Evolutionary conservation across 1,140 invertebrate genomes (phyloP), one percentile per base, ranked within the genome.

Genomic region (Geopemphigus sp.): DNA sequence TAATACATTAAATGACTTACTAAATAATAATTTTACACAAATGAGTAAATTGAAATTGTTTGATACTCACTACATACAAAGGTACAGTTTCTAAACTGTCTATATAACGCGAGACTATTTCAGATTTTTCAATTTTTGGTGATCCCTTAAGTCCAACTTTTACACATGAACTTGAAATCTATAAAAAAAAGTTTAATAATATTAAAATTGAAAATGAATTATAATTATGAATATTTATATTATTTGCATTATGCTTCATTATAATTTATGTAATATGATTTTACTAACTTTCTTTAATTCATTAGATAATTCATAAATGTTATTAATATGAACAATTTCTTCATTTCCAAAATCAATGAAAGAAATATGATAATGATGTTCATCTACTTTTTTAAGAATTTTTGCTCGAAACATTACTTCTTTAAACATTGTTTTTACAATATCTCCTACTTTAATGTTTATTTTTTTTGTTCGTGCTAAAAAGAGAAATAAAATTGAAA

Each of bases 331-430:
- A 57, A 76, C 73, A 8, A 10, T 45, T n/a, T 59, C 73, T 17
- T 57, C 32, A 61, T 76, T 76, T 76, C 73, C 73, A 76, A 59
- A 76, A 59, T 76, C 73, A 22, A 76, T 76, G 59, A 76, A 76
- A 39, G 19, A 45, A 61, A 76, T 76, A 54, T n/a, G 24, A 11
- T 29, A 56, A 32, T 8, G 0, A 26, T 22, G 17, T 11, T 45
- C 0, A 45, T 57, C 54, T 14, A 32, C n/a, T 76, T 57, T 59
- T 26, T 76, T 10, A 47, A 76, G n/a, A 10, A 76, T 24, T 61
- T 76, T 61, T 5, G 73, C 73, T 39, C 73, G 32, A 57, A 10
- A 76, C 26, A 76, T 24, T 17, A 1, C 0, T 4, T 26, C 14
- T 0, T 8, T 12, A 76, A 57, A 76, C 6, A 24, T 10, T 22